Percentiles rank a stretch among this genome's conserved stretches.
Conservation (phyloP, 2,113 vertebrate species). For the Paedocypris sp. region DNA sequence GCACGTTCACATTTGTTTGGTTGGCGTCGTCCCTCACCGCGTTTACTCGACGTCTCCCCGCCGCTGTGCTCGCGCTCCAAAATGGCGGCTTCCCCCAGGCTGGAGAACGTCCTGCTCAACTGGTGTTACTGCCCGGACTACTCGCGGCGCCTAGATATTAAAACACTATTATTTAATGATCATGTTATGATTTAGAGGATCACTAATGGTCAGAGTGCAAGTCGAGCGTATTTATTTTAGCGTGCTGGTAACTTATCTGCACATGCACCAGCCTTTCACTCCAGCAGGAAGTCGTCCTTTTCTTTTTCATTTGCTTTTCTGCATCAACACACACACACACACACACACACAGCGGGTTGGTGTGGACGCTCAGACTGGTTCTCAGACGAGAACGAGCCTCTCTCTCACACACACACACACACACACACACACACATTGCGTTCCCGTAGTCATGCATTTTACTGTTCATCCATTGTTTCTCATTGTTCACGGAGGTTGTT, state of each 20-base stretch:
- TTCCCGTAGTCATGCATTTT: slow-evolving; percentile 32
- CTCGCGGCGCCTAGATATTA: too few relatives aligned
- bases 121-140: slow-evolving; percentile 19
- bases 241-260: slow-evolving; percentile 66
- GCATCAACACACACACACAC: too few relatives aligned
- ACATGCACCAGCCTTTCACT: slow-evolving; percentile 75
- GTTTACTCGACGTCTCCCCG: slow-evolving; percentile 33
- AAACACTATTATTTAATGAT: too few relatives aligned
- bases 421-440: not conserved
- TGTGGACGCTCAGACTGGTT: slow-evolving; percentile 36
- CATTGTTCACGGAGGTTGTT: slow-evolving; percentile 52
- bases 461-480: slow-evolving; percentile 41
- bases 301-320: slow-evolving; percentile 23
- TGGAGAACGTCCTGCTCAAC: not conserved
- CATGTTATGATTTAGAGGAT: slow-evolving; percentile 47
- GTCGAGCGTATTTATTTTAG: slow-evolving; percentile 84
- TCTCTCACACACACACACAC: slow-evolving; percentile 20
- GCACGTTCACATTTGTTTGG: slow-evolving; percentile 20
- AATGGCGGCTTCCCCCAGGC: slow-evolving; percentile 1
- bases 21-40: slow-evolving; percentile 6
- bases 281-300: slow-evolving; percentile 73
- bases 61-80: too few relatives aligned
- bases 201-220: slow-evolving; percentile 35
- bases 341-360: too few relatives aligned
- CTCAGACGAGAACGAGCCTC: slow-evolving; percentile 46